These are phyloP conservation scores for Dryobota labecula DNA, from an alignment of 2,888 invertebrate species.

Conservation along the genomic window DNA sequence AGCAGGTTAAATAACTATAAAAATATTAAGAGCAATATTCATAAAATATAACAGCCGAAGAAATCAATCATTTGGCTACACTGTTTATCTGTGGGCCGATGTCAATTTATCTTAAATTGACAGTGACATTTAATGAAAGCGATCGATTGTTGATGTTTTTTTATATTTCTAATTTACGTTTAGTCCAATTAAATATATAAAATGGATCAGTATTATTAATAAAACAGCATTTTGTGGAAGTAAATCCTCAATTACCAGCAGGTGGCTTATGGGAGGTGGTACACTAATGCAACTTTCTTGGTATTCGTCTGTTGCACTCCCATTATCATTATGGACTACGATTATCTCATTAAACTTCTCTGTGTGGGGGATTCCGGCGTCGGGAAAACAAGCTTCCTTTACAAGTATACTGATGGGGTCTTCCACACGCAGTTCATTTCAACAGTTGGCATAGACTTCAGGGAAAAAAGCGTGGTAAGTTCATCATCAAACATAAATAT, in stretches of 20 bases:
- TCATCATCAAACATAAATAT: constrained; percentile 9
- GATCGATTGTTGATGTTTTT: constrained; percentile 62
- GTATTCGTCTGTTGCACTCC: constrained; percentile 22
- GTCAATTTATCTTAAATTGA: constrained; percentile 23
- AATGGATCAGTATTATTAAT: constrained; percentile 31
- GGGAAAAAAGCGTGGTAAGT: constrained; percentile 97
- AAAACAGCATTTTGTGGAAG: constrained; percentile 5
- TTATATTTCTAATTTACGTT: constrained; percentile 15
- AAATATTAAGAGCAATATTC: not conserved
- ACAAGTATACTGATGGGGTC: constrained; percentile 98
- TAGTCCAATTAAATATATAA: not conserved
- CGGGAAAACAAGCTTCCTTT: constrained; percentile 98
- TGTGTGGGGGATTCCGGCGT: constrained; percentile 99
- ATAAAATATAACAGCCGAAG: not conserved
- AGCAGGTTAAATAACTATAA: too few relatives aligned
- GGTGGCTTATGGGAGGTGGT: constrained; percentile 6
- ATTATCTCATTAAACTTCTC: constrained; percentile 97
- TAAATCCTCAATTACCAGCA: not conserved
- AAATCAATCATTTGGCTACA: constrained; percentile 3
- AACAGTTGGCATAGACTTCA: constrained; percentile 99
- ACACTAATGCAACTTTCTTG: constrained; percentile 44
- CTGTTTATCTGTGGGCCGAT: too few relatives aligned
- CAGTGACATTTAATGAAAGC: constrained; percentile 43
- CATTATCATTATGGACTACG: constrained; percentile 93
- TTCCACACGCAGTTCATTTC: constrained; percentile 98